A percentile compares a stretch with the other conserved stretches of the same genome.
These are phyloP conservation scores for Ptychochromis oligacanthus DNA, from an alignment of 2,113 vertebrate genomes.

Conservation along the genomic window DNA sequence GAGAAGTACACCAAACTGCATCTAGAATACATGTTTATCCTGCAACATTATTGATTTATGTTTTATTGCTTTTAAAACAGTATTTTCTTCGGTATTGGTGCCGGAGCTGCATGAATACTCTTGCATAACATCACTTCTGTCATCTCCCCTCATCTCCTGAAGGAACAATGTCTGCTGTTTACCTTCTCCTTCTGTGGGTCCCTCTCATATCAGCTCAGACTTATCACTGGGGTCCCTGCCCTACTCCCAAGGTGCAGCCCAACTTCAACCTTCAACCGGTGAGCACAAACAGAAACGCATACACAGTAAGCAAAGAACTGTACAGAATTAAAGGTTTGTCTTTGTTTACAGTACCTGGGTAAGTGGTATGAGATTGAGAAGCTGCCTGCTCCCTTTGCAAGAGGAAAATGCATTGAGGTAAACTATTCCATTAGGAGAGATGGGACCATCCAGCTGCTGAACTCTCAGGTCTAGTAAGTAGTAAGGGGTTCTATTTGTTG, in stretches of 20 bases:
- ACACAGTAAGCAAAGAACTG: background rate
- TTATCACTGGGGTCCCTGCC: conserved; percentile 85
- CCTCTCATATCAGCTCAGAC: conserved; percentile 80
- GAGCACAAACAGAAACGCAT: background rate
- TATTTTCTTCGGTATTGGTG: too few relatives aligned
- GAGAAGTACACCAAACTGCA: background rate
- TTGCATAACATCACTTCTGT: background rate
- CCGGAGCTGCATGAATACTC: background rate
- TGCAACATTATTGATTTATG: too few relatives aligned
- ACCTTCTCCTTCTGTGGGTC: conserved; percentile 59
- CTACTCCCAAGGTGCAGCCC: conserved; percentile 83
- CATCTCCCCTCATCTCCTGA: background rate
- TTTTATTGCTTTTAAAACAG: too few relatives aligned
- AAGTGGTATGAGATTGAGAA: conserved; percentile 82
- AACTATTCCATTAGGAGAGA: conserved; percentile 70
- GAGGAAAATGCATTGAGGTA: conserved; percentile 79
- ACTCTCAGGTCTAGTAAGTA: conserved; percentile 70
- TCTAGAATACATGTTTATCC: background rate
- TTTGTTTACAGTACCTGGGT: conserved; percentile 74
- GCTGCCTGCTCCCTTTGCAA: conserved; percentile 69
- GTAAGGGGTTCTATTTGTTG: background rate
- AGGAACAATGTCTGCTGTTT: conserved; percentile 33
- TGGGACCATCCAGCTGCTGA: conserved; percentile 71
- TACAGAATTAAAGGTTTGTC: background rate
- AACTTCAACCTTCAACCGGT: conserved; percentile 79